Evolutionary conservation across 2,797 vertebrate species (phyloP).

Genomic region (Myoxocephalus aenaeus): DNA sequence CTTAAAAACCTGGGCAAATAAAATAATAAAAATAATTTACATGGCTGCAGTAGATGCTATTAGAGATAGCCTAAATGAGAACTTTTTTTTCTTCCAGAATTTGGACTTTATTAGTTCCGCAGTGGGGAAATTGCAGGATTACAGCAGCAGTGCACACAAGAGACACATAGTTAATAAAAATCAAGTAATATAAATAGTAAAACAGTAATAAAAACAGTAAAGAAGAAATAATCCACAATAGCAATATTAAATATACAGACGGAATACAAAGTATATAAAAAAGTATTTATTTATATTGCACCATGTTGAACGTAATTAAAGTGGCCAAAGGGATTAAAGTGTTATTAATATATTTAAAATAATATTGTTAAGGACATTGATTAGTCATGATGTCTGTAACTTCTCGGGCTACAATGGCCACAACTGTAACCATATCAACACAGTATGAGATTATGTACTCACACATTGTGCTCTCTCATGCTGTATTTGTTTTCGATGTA

Average conservation of each 20-base stretch:
- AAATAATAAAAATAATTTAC: too few relatives aligned
- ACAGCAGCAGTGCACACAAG: too few relatives aligned
- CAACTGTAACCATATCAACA: conserved; percentile 8
- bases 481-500: neutral
- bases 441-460: neutral
- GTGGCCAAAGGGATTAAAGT: too few relatives aligned
- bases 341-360: neutral
- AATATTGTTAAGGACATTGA: neutral
- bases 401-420: neutral
- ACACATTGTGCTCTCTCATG: neutral
- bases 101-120: neutral
- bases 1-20: neutral
- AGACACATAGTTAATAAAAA: too few relatives aligned
- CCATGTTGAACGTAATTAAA: too few relatives aligned
- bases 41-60: neutral
- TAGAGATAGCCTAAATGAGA: neutral
- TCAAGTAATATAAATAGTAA: too few relatives aligned
- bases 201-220: too few relatives aligned
- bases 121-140: too few relatives aligned
- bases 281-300: too few relatives aligned
- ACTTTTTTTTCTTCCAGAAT: neutral
- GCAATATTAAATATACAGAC: too few relatives aligned
- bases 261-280: too few relatives aligned
- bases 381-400: neutral
- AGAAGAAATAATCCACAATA: too few relatives aligned